A percentile compares a stretch with the other conserved stretches of the same genome.
Evolutionary conservation across 1,140 invertebrate species (phyloP).

Genomic region (Heliconius congener): DNA sequence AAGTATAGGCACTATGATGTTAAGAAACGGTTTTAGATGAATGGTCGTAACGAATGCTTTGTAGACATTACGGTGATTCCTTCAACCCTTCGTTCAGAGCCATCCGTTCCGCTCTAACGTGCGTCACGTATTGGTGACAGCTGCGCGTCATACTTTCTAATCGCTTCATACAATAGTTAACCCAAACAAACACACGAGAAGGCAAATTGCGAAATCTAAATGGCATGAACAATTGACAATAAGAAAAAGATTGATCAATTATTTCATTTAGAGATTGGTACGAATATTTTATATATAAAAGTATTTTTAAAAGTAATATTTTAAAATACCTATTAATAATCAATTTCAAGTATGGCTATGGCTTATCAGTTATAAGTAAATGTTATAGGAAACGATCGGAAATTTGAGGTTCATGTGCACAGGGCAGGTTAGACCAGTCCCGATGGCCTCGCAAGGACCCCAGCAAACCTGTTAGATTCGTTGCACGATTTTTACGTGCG

Average conservation of each 20-base stretch:
- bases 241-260: conserved; percentile 64
- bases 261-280: conserved; percentile 40
- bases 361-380: conserved; percentile 49
- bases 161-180: conserved; percentile 67
- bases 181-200: conserved; percentile 67
- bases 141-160: conserved; percentile 77
- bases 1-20: conserved; percentile 21
- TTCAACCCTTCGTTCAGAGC: conserved; percentile 69
- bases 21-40: conserved; percentile 59
- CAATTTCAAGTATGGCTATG: not conserved
- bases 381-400: conserved; percentile 75
- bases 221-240: conserved; percentile 62
- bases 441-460: conserved; percentile 79
- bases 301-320: not conserved
- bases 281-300: not conserved
- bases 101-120: conserved; percentile 76
- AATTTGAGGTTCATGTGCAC: conserved; percentile 77
- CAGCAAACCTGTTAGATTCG: conserved; percentile 81
- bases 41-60: conserved; percentile 72
- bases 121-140: conserved; percentile 76
- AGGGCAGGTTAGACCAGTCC: conserved; percentile 81
- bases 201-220: conserved; percentile 69
- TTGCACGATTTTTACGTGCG: conserved; percentile 81
- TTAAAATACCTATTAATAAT: not conserved
- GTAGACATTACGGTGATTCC: conserved; percentile 64